Conservation (phyloP, 2,113 vertebrate genomes). For the Neofelis nebulosa region DNA sequence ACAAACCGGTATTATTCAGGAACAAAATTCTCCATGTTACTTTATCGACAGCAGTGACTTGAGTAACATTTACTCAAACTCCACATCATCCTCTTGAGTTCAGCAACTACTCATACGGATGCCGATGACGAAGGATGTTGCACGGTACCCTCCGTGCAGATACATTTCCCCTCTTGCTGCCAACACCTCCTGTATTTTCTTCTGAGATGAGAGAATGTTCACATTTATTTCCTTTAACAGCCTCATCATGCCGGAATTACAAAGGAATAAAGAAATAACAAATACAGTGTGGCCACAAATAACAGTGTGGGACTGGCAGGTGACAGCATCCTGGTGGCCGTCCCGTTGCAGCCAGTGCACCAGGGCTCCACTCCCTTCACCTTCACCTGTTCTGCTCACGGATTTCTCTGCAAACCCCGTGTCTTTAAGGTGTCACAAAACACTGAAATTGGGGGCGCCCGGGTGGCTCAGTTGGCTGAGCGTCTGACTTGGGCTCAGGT, state of each 20-base stretch:
- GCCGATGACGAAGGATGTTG: accelerated
- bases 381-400: background rate
- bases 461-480: no score
- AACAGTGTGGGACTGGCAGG: accelerated
- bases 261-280: background rate
- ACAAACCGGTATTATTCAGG: background rate
- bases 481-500: no score
- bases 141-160: accelerated
- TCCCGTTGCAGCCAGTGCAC: background rate
- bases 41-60: accelerated
- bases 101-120: accelerated
- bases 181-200: no score
- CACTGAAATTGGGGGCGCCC: no score
- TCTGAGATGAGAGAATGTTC: background rate
- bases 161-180: background rate
- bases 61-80: no score
- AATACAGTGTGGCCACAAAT: no score
- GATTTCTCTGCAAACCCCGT: background rate
- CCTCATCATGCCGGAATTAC: background rate
- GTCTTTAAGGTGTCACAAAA: background rate
- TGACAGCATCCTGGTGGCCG: accelerated
- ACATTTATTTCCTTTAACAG: background rate
- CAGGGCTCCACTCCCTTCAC: background rate
- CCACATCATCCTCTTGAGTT: accelerated
- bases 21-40: background rate